A percentile compares a stretch with the other conserved stretches of the same genome.
phyloP scores from a whole-genome alignment of 2,797 vertebrate species.

The Acanthornis magna region DNA sequence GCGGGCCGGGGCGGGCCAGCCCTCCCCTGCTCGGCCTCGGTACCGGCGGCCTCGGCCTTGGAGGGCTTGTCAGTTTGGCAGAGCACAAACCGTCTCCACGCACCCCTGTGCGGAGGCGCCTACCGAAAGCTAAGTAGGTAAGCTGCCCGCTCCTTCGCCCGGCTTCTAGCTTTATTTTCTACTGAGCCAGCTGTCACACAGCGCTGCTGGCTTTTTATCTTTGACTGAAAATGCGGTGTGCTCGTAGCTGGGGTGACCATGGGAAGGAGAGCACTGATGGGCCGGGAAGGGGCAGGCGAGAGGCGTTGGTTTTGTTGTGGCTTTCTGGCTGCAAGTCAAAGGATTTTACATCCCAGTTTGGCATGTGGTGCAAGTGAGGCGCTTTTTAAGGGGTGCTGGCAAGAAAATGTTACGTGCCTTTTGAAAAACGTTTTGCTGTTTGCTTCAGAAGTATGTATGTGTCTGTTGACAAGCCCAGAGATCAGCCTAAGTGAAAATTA shows the following conservation, averaged over 20 bases:
- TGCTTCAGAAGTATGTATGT: not conserved
- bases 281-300: not conserved
- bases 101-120: not conserved
- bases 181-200: not conserved
- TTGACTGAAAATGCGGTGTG: not conserved
- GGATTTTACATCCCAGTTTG: not conserved
- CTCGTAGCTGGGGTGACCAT: fast-evolving
- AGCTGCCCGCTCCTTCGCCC: not conserved
- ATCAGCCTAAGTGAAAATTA: not conserved
- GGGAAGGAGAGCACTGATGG: not conserved
- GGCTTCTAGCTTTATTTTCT: not conserved
- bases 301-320: not conserved
- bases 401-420: not conserved
- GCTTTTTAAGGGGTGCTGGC: not conserved
- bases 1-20: not conserved
- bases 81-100: not conserved
- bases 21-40: not conserved
- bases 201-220: not conserved
- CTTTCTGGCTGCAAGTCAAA: not conserved
- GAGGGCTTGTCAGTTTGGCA: not conserved
- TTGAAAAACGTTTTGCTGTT: not conserved
- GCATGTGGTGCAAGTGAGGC: not conserved
- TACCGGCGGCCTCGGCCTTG: not conserved
- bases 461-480: not conserved
- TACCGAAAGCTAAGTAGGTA: slow-evolving; percentile 6